These are phyloP conservation scores for Cosmia trapezina DNA, from an alignment of 2,888 invertebrate genomes.

Conservation along the genomic window DNA sequence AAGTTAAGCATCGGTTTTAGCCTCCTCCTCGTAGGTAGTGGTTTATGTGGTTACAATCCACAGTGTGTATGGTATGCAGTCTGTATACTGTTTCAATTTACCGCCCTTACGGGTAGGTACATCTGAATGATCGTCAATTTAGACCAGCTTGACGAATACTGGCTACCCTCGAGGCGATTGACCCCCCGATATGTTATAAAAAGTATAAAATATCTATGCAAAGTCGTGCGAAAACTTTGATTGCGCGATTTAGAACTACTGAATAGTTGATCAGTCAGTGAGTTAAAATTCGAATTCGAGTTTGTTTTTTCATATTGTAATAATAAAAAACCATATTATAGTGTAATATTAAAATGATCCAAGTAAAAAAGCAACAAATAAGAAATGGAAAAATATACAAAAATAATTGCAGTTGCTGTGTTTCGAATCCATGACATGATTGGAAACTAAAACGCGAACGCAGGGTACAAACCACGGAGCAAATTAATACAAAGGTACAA, in stretches of 20 bases:
- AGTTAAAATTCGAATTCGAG: neutral
- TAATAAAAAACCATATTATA: neutral
- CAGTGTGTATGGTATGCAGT: no score
- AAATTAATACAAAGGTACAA: no score
- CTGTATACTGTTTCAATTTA: no score
- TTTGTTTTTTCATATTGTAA: neutral
- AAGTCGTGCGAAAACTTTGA: neutral
- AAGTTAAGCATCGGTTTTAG: no score
- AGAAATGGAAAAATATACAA: neutral
- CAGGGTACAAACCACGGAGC: no score
- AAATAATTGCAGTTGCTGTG: conserved; percentile 8
- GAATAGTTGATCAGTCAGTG: neutral
- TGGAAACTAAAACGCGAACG: no score
- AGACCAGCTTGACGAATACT: conserved; percentile 24
- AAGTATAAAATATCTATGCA: neutral
- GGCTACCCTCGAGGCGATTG: conserved; percentile 31
- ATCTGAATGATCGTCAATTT: no score
- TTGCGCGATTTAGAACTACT: conserved; percentile 18
- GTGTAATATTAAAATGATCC: neutral
- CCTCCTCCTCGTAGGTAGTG: no score
- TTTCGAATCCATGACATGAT: neutral
- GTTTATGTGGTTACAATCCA: no score
- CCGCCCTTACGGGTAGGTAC: no score
- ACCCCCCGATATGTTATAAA: neutral
- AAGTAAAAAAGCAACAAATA: neutral